Conservation (phyloP, 2,797 vertebrate species). For the Protosalanx chinensis region DNA sequence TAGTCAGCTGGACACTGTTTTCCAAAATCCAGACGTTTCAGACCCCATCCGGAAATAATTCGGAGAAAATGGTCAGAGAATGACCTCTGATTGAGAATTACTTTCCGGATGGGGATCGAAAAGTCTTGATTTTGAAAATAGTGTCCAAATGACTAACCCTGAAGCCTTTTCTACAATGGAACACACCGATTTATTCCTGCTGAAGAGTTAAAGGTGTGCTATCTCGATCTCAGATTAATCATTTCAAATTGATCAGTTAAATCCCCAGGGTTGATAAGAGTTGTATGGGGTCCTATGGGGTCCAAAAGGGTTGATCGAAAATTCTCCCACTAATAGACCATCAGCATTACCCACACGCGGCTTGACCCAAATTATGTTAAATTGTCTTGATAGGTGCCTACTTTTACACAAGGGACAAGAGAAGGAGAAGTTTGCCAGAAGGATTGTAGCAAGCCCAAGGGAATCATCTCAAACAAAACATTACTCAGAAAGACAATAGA, state of each 20-base stretch:
- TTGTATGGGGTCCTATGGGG: not conserved
- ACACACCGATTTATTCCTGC: not conserved
- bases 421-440: not conserved
- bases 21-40: too few species aligned
- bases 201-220: not conserved
- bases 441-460: not conserved
- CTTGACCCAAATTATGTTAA: slow-evolving; percentile 40
- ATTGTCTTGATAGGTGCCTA: slow-evolving; percentile 19
- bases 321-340: slow-evolving; percentile 32
- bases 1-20: too few species aligned
- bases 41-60: too few species aligned
- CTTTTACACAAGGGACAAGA: slow-evolving; percentile 10
- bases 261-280: not conserved
- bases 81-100: too few species aligned
- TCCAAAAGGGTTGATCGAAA: slow-evolving; percentile 20
- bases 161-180: too few species aligned
- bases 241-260: not conserved
- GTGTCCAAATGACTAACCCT: too few species aligned
- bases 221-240: not conserved
- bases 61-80: too few species aligned
- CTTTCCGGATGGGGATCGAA: too few species aligned
- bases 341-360: slow-evolving; percentile 42
- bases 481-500: not conserved
- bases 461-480: not conserved
- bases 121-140: too few species aligned